A percentile compares a stretch with the other conserved stretches of the same genome.
phyloP scores from a whole-genome alignment of 1,140 invertebrate species.

The Saccostrea glomerata region DNA sequence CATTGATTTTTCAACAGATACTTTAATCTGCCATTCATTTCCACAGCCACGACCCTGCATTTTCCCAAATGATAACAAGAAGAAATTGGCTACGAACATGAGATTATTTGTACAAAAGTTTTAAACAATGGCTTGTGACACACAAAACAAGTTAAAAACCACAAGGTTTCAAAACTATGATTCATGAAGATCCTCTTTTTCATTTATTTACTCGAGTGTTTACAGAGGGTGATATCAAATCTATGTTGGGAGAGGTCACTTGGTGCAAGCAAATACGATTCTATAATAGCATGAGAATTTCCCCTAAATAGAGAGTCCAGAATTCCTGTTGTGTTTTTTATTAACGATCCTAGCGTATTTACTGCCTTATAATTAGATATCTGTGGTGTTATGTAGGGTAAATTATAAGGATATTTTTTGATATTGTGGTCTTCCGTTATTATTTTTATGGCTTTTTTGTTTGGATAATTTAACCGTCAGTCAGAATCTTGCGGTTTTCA shows the following conservation, averaged over 20 bases:
- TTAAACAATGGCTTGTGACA: conserved; percentile 14
- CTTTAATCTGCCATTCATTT: conserved; percentile 10
- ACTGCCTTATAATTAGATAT: conserved; percentile 25
- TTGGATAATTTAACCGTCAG: neutral
- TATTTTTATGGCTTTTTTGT: neutral
- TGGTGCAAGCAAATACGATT: conserved; percentile 19
- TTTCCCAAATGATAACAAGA: neutral
- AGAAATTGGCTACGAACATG: neutral
- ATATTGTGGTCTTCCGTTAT: neutral
- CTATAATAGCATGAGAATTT: conserved; percentile 29
- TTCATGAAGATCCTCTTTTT: neutral
- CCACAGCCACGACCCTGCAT: neutral
- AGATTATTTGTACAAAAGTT: conserved; percentile 15
- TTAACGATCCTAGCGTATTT: conserved; percentile 13
- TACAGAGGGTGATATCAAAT: conserved; percentile 24
- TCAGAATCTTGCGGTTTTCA: neutral
- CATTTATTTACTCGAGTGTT: conserved; percentile 8
- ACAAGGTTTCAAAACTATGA: neutral
- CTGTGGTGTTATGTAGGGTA: conserved; percentile 1
- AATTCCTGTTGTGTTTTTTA: conserved; percentile 24
- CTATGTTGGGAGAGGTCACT: conserved; percentile 17
- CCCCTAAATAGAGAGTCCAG: conserved; percentile 18
- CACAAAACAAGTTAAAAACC: conserved; percentile 20
- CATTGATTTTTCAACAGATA: conserved; percentile 23
- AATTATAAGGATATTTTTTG: conserved; percentile 14